Evolutionary conservation across 2,888 invertebrate genomes (phyloP), one percentile per base, ranked within the genome.

Genomic region (Acheta domesticus): DNA sequence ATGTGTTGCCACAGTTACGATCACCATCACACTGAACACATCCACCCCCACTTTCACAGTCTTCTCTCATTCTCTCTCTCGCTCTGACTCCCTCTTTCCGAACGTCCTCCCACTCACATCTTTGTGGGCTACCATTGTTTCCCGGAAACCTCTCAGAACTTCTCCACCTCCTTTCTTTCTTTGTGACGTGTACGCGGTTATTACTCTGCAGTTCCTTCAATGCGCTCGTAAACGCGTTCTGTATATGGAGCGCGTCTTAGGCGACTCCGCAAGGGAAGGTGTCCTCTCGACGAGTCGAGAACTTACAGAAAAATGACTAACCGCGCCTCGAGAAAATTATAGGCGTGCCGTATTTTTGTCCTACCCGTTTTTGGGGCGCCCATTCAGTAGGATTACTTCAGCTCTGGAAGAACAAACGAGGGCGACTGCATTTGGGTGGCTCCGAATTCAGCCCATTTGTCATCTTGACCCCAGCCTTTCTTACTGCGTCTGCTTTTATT

Each of bases 201-300:
- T 62, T 16, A 62, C 62, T 62, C 12, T 62, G 62, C 62, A 62
- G 62, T 62, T 62, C 62, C n/a, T 62, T 62, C 62, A 62, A 62
- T 62, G 62, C 62, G 62, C 62, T 62, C 62, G 62, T 62, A 62
- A 62, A 62, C 62, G 62, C 62, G n/a, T n/a, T 62, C 62, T 62
- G 62, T 62, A 62, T 62, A 62, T 62, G 62, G 62, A 62, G 62
- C 62, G 62, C n/a, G 62, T 62, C 16, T 62, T 62, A 14, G 62
- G 14, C 23, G 36, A 8, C 8, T 8, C 36, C 36, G 36, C 36
- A 5, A 4, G 36, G 36, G 36, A 36, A 5, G 36, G 14, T 12
- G 62, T 62, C 11, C 62, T 62, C 62, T 62, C 62, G 14, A 14
- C 62, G 62, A n/a, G 62, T 1, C 14, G 62, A 4, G 62, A 62